These are phyloP conservation scores for Myotis davidii DNA, from an alignment of 2,113 vertebrate genomes.

Conservation along the genomic window DNA sequence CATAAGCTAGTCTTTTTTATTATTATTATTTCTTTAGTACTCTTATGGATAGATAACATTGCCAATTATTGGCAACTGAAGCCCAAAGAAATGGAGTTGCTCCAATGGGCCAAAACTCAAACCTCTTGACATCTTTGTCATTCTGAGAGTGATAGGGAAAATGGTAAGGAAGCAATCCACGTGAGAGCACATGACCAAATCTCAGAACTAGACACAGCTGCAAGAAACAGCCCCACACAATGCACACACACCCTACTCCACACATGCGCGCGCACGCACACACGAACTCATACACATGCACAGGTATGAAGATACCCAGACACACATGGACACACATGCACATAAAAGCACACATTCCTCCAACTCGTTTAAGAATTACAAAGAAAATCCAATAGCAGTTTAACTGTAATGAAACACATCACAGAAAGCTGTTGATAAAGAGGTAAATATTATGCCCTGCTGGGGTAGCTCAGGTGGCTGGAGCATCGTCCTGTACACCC, in stretches of 20 bases:
- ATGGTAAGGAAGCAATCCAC: background rate
- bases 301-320: background rate
- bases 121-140: background rate
- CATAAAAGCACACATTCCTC: background rate
- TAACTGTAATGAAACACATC: background rate
- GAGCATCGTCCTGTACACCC: background rate
- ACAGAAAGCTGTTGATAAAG: background rate
- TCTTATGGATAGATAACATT: conserved; percentile 5
- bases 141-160: background rate
- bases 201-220: background rate
- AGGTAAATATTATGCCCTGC: background rate
- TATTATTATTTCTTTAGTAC: background rate
- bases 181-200: background rate
- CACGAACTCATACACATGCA: background rate
- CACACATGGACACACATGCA: background rate
- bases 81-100: background rate
- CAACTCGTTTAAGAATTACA: background rate
- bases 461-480: too few relatives aligned
- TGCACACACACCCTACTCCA: background rate
- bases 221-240: background rate
- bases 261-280: background rate
- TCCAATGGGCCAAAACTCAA: background rate
- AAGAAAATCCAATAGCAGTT: background rate
- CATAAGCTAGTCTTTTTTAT: conserved; percentile 1
- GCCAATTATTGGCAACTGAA: background rate